phyloP scores from a whole-genome alignment of 2,888 invertebrate species.

The Agriopis marginaria region DNA sequence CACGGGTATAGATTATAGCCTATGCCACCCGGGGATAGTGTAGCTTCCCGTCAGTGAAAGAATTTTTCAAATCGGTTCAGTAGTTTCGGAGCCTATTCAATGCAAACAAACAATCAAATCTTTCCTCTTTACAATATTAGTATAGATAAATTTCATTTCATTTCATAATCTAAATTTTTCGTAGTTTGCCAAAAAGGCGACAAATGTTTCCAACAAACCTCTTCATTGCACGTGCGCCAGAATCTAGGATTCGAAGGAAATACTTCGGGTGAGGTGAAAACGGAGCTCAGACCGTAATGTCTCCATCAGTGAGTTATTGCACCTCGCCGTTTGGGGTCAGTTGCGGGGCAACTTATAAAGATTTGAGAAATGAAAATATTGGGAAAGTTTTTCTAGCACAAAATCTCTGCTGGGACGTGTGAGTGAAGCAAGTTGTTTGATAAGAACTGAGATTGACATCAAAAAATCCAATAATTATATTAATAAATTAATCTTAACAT shows the following conservation, averaged over 20 bases:
- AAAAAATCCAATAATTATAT: no score
- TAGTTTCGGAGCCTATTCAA: no score
- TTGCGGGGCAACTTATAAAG: conserved; percentile 12
- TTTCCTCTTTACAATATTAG: no score
- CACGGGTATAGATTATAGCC: no score
- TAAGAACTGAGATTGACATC: no score
- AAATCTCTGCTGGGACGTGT: not conserved
- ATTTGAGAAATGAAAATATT: conserved; percentile 9
- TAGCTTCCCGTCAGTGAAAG: no score
- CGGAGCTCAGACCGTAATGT: conserved; percentile 25
- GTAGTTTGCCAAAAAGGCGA: conserved; percentile 14
- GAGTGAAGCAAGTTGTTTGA: not conserved
- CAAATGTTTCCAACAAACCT: conserved; percentile 11
- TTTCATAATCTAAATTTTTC: no score
- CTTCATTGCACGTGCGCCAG: conserved; percentile 28
- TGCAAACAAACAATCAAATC: no score
- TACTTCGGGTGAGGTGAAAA: conserved; percentile 23
- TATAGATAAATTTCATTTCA: no score
- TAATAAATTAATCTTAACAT: no score
- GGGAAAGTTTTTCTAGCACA: conserved; percentile 11
- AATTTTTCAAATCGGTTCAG: no score
- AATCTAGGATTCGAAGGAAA: conserved; percentile 12
- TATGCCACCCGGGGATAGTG: no score
- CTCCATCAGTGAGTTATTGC: conserved; percentile 31
- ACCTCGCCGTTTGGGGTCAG: conserved; percentile 17